phyloP scores from a whole-genome alignment of 37 sponge, comb jelly and placozoan genomes.

The Corticium candelabrum region DNA sequence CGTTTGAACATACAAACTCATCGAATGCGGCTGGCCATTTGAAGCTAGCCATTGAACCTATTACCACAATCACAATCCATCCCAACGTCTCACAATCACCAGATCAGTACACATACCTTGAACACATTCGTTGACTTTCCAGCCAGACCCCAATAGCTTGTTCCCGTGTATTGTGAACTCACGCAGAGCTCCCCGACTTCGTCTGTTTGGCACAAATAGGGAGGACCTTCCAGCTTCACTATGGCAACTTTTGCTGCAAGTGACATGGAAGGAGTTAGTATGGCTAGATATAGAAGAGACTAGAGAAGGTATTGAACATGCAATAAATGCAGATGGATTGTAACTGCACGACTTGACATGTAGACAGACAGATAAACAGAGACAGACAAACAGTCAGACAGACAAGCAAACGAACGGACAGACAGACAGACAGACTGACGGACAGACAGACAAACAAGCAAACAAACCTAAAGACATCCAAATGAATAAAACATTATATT shows the following conservation, averaged over 20 bases:
- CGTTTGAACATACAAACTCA: slow-evolving; percentile 53
- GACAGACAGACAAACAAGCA: no score
- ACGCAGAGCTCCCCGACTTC: slow-evolving; percentile 92
- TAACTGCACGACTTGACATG: no score
- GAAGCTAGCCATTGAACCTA: slow-evolving; percentile 65
- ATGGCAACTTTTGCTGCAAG: slow-evolving; percentile 62
- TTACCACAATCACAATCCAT: not conserved
- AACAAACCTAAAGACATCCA: no score
- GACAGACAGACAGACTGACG: no score
- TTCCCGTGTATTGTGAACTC: slow-evolving; percentile 49
- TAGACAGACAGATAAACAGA: no score
- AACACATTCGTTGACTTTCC: slow-evolving; percentile 69
- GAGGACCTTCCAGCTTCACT: slow-evolving; percentile 49
- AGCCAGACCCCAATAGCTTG: slow-evolving; percentile 73
- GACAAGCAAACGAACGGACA: no score
- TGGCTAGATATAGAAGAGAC: no score
- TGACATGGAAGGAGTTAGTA: not conserved
- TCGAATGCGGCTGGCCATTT: slow-evolving; percentile 25
- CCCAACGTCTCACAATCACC: no score
- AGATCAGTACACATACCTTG: slow-evolving; percentile 27
- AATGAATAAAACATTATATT: no score
- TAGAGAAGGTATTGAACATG: no score
- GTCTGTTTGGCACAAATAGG: slow-evolving; percentile 72
- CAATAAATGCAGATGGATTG: no score
- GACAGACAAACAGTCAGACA: no score